Conservation (phyloP, 1,140 invertebrate species). For the Aphelinus atriplicis region DNA sequence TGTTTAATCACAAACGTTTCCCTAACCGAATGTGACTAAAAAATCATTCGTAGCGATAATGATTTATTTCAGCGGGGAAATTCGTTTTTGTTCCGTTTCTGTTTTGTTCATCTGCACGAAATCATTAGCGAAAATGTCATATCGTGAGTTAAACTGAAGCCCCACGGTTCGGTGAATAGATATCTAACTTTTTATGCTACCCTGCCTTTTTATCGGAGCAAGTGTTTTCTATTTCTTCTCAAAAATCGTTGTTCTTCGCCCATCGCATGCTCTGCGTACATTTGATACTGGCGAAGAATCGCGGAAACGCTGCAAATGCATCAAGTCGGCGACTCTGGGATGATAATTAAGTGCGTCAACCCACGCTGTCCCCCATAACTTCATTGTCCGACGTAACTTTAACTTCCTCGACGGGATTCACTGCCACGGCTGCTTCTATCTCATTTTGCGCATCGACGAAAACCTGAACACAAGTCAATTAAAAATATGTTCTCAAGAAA, state of each 20-base stretch:
- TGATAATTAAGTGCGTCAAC: slow-evolving; percentile 48
- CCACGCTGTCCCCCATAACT: slow-evolving; percentile 59
- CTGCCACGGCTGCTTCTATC: slow-evolving; percentile 40
- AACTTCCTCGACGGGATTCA: slow-evolving; percentile 42
- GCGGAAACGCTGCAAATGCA: slow-evolving; percentile 56
- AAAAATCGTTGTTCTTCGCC: slow-evolving; percentile 58
- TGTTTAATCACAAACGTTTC: slow-evolving; percentile 14
- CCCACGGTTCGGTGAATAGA: slow-evolving; percentile 50
- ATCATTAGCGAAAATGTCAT: slow-evolving; percentile 55
- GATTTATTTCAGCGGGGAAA: slow-evolving; percentile 18
- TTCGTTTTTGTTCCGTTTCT: slow-evolving; percentile 18
- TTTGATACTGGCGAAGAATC: slow-evolving; percentile 43
- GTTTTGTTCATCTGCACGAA: slow-evolving; percentile 53
- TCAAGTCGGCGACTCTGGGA: slow-evolving; percentile 48
- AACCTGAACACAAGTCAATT: slow-evolving; percentile 23
- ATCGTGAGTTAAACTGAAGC: slow-evolving; percentile 48
- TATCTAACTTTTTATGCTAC: slow-evolving; percentile 47
- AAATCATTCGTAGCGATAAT: slow-evolving; percentile 24
- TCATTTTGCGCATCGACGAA: slow-evolving; percentile 51
- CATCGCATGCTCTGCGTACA: slow-evolving; percentile 46
- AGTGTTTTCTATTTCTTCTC: slow-evolving; percentile 45
- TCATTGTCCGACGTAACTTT: slow-evolving; percentile 51
- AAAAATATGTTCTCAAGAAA: slow-evolving; percentile 34
- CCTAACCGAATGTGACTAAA: slow-evolving; percentile 17
- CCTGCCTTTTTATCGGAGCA: slow-evolving; percentile 47